Evolutionary conservation across 1,140 invertebrate species (phyloP), one percentile per base, ranked within the genome.

Genomic region (Drosophila auraria): DNA sequence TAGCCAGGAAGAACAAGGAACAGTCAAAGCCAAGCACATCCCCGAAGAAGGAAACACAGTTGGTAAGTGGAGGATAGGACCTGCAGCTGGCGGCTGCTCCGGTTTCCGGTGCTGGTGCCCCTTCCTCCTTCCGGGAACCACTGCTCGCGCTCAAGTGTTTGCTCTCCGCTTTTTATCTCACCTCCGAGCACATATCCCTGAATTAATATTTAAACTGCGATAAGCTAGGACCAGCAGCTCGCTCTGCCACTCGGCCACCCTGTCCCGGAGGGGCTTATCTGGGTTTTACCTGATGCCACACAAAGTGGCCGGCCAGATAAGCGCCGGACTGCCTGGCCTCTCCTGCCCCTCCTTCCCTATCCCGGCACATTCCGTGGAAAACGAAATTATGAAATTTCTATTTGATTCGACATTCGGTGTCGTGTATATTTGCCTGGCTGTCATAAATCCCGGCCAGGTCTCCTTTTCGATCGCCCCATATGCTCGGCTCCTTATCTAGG

Each of bases 161-260:
- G 49, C 44, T 45, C 44, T 65, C 54, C 36, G 49, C 38, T 38
- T 56, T 78, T 56, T 78, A 69, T 78, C 75, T 30, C 70, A 40
- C 56, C 38, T 56, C 54, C 66, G 44, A 33, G 17, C 74, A 74
- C 58, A 77, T 82, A 89, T 89, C 86, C 84, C 84, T 89, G 80
- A 80, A 90, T 84, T 89, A 89, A 89, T 89, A 89, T 89, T 89
- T 89, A 89, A 89, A 90, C 80, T 82, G 56, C 75, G 84, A 89
- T 89, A 90, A 80, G 56, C 51, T 78, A 87, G 76, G 80, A 87
- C 76, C 62, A 57, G 54, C 54, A 25, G 30, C 53, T 38, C 14
- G 54, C 54, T 40, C 8, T 38, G 53, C 30, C 51, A 54, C 17
- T 17, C 20, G 12, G 30, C 53, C 53, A 38, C 33, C 53, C 53